A percentile compares a stretch with the other conserved stretches of the same genome.
phyloP scores from a whole-genome alignment of 2,888 invertebrate species.

The Agrilus mali region DNA sequence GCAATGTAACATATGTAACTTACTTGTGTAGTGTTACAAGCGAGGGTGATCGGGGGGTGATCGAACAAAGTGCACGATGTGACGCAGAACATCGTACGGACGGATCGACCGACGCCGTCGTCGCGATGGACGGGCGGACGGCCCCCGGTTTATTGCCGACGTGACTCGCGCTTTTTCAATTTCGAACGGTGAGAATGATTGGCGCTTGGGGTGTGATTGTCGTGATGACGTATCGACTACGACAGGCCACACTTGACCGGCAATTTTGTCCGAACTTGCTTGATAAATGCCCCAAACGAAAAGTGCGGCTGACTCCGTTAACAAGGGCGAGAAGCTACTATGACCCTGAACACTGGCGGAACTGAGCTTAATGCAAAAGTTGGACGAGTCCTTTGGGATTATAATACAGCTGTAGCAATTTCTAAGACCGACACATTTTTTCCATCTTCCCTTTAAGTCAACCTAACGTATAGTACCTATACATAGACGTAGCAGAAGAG shows the following conservation, averaged over 20 bases:
- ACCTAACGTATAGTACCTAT: no score
- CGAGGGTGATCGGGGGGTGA: no score
- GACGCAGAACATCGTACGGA: no score
- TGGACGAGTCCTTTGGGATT: no score
- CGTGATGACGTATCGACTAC: conserved; percentile 32
- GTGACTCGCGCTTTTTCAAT: conserved; percentile 39
- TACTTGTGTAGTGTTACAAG: no score
- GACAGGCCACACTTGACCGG: conserved; percentile 16
- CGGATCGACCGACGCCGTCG: conserved; percentile 15
- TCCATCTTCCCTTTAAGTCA: conserved; percentile 4
- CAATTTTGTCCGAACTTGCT: conserved; percentile 11
- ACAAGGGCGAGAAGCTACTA: no score
- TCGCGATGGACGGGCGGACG: conserved; percentile 35
- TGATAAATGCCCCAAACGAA: conserved; percentile 11
- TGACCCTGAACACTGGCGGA: no score
- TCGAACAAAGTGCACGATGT: no score
- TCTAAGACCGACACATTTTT: conserved; percentile 9
- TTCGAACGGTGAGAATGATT: conserved; percentile 35
- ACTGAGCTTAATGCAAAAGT: no score
- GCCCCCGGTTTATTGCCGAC: conserved; percentile 36
- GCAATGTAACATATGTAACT: no score
- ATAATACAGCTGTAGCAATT: conserved; percentile 1
- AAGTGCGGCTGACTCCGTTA: conserved; percentile 2
- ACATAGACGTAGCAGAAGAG: no score
- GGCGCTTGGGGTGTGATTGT: conserved; percentile 38